Evolutionary conservation across 2,113 vertebrate genomes (phyloP).

Genomic region (Menura novaehollandiae): DNA sequence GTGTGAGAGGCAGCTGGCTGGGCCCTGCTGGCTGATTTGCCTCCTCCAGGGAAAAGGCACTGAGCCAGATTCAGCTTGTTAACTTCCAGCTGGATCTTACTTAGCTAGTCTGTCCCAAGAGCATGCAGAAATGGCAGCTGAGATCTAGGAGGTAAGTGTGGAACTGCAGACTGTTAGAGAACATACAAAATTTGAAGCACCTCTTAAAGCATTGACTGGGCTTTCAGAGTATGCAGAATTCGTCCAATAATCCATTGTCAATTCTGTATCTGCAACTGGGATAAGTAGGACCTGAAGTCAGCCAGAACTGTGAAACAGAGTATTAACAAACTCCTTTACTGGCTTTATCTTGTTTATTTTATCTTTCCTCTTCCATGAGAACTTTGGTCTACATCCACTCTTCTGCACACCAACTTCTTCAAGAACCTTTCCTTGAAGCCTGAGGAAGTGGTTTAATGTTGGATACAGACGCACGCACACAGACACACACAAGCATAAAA

Average conservation of each 20-base stretch:
- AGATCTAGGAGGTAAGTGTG: neutral
- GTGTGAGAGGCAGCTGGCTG: neutral
- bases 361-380: neutral
- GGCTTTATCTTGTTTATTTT: neutral
- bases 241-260: neutral
- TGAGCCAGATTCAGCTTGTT: neutral
- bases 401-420: neutral
- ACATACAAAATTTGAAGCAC: neutral
- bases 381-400: neutral
- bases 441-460: constrained; percentile 31
- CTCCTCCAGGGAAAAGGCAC: neutral
- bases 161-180: neutral
- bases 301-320: neutral
- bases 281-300: neutral
- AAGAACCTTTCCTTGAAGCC: neutral
- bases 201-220: neutral
- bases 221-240: neutral
- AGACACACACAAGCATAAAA: neutral
- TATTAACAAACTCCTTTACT: neutral
- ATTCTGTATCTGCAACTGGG: neutral
- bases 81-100: neutral
- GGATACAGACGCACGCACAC: neutral
- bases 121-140: neutral
- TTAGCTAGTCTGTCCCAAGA: neutral
- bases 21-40: neutral